Evolutionary conservation across 2,113 vertebrate species (phyloP).

Genomic region (Harpagus bidentatus): DNA sequence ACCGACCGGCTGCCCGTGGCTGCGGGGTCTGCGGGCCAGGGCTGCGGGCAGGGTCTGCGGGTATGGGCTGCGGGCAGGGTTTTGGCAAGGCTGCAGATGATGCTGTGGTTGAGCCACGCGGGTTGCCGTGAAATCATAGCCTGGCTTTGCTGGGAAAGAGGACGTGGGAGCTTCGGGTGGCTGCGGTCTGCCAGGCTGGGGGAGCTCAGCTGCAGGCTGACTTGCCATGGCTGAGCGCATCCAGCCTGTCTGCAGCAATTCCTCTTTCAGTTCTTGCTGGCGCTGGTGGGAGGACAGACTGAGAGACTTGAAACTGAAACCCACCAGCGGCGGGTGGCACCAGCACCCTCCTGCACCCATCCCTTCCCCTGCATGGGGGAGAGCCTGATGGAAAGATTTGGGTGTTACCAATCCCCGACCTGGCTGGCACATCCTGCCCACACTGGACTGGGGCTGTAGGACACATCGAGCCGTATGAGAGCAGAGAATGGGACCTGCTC

Average conservation of each 20-base stretch:
- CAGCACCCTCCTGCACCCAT: neutral
- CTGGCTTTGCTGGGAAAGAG: neutral
- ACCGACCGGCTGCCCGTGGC: rapidly evolving
- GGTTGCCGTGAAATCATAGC: neutral
- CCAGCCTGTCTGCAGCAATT: neutral
- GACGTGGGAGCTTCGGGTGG: rapidly evolving
- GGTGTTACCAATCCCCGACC: neutral
- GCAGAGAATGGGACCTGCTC: rapidly evolving
- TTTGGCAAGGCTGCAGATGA: neutral
- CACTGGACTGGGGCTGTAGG: rapidly evolving
- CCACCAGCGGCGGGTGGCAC: neutral
- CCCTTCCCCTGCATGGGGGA: rapidly evolving
- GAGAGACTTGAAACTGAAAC: neutral
- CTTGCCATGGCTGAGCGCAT: neutral
- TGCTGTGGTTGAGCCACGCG: neutral
- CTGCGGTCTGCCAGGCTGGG: too few relatives aligned
- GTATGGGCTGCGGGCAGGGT: neutral
- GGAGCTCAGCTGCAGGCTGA: neutral
- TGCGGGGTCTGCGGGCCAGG: neutral
- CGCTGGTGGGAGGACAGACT: neutral
- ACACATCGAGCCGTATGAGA: neutral
- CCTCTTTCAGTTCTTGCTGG: neutral
- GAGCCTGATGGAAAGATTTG: neutral
- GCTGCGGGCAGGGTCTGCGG: neutral
- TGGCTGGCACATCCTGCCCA: neutral